Evolutionary conservation across 1,140 invertebrate genomes (phyloP), one percentile per base, ranked within the genome.

Genomic region (Palaemon carinicauda): DNA sequence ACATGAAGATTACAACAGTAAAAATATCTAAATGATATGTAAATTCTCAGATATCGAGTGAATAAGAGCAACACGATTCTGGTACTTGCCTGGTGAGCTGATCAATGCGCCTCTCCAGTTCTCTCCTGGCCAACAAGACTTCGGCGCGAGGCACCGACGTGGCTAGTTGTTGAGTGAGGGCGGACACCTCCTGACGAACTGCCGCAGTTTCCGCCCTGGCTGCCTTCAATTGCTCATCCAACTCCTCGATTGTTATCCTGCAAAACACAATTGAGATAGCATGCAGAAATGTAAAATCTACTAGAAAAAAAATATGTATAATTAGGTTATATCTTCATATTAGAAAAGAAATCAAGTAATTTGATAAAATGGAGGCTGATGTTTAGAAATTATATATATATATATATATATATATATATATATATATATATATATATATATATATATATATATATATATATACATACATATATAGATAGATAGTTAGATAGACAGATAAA

Each of bases 41-140:
- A n/a, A n/a, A n/a, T n/a, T n/a, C n/a, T n/a, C n/a, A n/a, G n/a
- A n/a, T n/a, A n/a, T n/a, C n/a, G n/a, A n/a, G n/a, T n/a, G n/a
- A n/a, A n/a, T n/a, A n/a, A 41, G 29, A 27, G 31, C 31, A 41
- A 41, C 73, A 17, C n/a, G 33, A 41, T 33, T 21, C 19, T 1
- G 24, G 14, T 29, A 24, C 41, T 24, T 7, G 83, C 87, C 75
- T 88, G 24, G 81, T 83, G 71, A 88, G 75, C 1, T 56, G 78
- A 5, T 88, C 87, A n/a, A 88, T 88, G 31, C 80, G 80, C 12
- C 51, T 24, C n/a, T 88, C 87, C 27, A 88, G 60, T 54, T 88
- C 87, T 50, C 71, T 78, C 12, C 87, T 73, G 10, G 80, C 80
- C 21, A 82, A 24, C 17, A 88, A 50, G 56, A 80, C 87, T 41